These are phyloP conservation scores for Bombylius major DNA, from an alignment of 2,888 invertebrate species.

Conservation along the genomic window DNA sequence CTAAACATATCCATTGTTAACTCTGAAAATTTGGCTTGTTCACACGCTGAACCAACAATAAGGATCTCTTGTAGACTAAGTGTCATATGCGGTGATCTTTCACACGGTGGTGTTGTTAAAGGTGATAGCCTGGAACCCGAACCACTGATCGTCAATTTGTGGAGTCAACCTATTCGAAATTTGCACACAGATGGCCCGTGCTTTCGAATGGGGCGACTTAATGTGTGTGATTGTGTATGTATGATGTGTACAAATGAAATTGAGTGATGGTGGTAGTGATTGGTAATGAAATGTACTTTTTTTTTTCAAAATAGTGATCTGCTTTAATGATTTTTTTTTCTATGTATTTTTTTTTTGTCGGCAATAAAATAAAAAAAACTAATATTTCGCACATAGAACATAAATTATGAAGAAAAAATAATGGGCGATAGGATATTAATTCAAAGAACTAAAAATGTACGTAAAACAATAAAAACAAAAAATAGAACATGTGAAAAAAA, in stretches of 20 bases:
- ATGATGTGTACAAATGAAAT: conserved; percentile 20
- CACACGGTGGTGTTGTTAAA: conserved; percentile 73
- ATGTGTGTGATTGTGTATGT: conserved; percentile 13
- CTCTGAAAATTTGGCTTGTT: conserved; percentile 94
- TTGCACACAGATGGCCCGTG: conserved; percentile 36
- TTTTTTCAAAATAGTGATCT: too few relatives aligned
- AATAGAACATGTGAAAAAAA: too few relatives aligned
- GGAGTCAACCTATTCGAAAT: conserved; percentile 36
- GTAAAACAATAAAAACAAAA: too few relatives aligned
- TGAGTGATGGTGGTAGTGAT: background rate
- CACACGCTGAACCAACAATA: conserved; percentile 83
- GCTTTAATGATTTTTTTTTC: too few relatives aligned
- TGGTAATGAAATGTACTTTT: background rate
- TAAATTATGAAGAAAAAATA: too few relatives aligned
- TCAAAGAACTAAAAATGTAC: too few relatives aligned
- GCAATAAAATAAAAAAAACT: too few relatives aligned
- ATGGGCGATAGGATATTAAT: too few relatives aligned
- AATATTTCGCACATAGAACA: too few relatives aligned
- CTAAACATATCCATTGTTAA: conserved; percentile 93
- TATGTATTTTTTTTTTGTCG: too few relatives aligned
- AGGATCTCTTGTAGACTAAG: conserved; percentile 85
- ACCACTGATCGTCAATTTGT: conserved; percentile 35
- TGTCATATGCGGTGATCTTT: conserved; percentile 74
- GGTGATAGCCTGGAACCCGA: conserved; percentile 59
- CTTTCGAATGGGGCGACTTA: conserved; percentile 32